These are phyloP conservation scores for Drosophila rubida DNA, from an alignment of 2,888 invertebrate species.

Conservation along the genomic window DNA sequence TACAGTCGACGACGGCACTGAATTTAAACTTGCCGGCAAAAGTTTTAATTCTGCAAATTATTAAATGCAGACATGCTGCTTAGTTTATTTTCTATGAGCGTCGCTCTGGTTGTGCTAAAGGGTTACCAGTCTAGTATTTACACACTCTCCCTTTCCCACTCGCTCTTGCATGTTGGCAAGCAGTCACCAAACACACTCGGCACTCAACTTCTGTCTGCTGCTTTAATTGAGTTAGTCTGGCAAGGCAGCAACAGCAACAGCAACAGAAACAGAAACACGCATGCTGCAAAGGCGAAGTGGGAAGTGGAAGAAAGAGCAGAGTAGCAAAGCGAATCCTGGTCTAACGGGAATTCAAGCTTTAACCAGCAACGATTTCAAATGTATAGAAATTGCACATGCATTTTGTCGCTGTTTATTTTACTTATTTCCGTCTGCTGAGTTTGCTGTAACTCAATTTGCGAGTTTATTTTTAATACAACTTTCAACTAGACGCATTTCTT, in stretches of 20 bases:
- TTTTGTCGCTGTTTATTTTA: neutral
- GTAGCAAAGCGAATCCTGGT: conserved; percentile 24
- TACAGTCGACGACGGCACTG: conserved; percentile 2
- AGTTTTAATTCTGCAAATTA: conserved; percentile 40
- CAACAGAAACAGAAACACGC: conserved; percentile 41
- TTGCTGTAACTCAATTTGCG: conserved; percentile 1
- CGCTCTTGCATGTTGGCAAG: conserved; percentile 48
- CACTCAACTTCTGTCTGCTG: conserved; percentile 75
- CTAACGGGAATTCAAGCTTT: conserved; percentile 23
- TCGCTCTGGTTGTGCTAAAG: conserved; percentile 27
- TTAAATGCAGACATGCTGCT: conserved; percentile 17
- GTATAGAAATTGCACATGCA: conserved; percentile 8
- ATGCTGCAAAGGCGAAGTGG: conserved; percentile 7
- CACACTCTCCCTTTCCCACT: conserved; percentile 6
- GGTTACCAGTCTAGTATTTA: conserved; percentile 31
- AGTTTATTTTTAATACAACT: neutral
- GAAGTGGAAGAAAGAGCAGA: neutral
- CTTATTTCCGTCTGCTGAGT: neutral
- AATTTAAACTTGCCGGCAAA: conserved; percentile 44
- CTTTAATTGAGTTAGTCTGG: conserved; percentile 78
- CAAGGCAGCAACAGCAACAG: conserved; percentile 44
- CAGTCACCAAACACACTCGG: conserved; percentile 34
- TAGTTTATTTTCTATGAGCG: conserved; percentile 23
- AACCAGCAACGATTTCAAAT: conserved; percentile 27
- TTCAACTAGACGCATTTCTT: neutral